Conservation (phyloP, 2,888 invertebrate species). For the Ectemnius lituratus region DNA sequence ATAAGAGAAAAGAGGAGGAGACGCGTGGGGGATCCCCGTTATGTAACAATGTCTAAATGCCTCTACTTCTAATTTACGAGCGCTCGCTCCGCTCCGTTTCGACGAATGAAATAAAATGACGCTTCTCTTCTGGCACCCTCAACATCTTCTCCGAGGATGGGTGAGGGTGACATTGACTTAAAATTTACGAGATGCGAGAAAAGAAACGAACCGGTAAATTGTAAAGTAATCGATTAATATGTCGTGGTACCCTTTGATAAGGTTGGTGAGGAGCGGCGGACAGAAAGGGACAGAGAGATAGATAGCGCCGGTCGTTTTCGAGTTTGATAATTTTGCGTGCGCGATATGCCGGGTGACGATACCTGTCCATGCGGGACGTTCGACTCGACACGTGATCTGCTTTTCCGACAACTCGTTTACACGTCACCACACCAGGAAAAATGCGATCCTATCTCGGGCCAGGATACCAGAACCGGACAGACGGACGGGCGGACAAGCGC, state of each 20-base stretch:
- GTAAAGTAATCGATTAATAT: conserved; percentile 1
- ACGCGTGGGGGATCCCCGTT: conserved; percentile 15
- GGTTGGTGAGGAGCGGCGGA: no score
- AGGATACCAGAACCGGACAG: not conserved
- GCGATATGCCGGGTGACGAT: not conserved
- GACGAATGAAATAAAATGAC: conserved; percentile 17
- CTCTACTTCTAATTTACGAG: conserved; percentile 27
- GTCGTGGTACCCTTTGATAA: not conserved
- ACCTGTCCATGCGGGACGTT: not conserved
- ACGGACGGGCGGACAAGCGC: not conserved
- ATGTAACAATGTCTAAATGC: conserved; percentile 35
- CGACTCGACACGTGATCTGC: conserved; percentile 4
- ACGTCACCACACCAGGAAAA: not conserved
- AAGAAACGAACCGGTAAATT: not conserved
- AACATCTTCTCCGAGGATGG: not conserved
- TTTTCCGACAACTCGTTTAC: not conserved
- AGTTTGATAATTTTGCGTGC: not conserved
- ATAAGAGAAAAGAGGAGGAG: conserved; percentile 8
- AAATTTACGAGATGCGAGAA: not conserved
- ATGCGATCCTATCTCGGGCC: not conserved
- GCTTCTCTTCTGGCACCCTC: conserved; percentile 6
- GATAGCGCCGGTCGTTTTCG: not conserved
- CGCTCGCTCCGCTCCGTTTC: conserved; percentile 17
- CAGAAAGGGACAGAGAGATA: not conserved
- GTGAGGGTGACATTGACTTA: no score